A percentile compares a stretch with the other conserved stretches of the same genome.
Evolutionary conservation across 1,140 invertebrate species (phyloP).

Genomic region (Lepidurus apus): DNA sequence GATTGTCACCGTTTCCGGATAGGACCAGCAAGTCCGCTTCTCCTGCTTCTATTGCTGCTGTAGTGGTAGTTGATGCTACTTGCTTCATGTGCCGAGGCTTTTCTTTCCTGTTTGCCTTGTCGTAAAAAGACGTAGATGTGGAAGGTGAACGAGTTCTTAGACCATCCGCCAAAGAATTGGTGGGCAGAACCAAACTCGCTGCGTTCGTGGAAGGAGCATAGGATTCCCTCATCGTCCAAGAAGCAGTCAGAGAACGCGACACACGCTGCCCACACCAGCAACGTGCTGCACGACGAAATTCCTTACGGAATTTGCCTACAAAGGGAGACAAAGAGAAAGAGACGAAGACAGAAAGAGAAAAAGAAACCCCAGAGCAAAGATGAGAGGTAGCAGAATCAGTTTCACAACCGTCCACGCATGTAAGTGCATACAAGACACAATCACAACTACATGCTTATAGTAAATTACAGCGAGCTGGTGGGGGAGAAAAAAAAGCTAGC

Average conservation of each 20-base stretch:
- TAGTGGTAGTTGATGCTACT: background rate
- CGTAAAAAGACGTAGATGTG: background rate
- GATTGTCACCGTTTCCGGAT: background rate
- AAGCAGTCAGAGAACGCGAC: background rate
- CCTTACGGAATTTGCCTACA: slow-evolving; percentile 59
- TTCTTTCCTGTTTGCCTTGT: background rate
- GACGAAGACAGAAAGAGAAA: slow-evolving; percentile 39
- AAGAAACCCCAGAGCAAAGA: background rate
- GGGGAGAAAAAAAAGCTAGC: too few relatives aligned
- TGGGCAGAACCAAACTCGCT: background rate
- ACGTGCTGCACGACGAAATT: slow-evolving; percentile 56
- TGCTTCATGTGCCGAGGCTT: background rate
- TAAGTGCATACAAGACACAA: background rate
- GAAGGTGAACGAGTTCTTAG: background rate
- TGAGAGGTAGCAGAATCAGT: background rate
- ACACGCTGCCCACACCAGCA: slow-evolving; percentile 42
- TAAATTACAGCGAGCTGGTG: too few relatives aligned
- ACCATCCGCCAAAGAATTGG: background rate
- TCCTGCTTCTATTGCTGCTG: background rate
- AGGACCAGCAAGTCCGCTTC: background rate
- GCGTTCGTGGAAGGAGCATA: background rate
- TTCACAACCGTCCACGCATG: background rate
- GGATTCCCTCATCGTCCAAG: slow-evolving; percentile 18
- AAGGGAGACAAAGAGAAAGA: slow-evolving; percentile 38
- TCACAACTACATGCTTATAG: background rate